Conservation (phyloP, 2,888 invertebrate genomes). For the Rhamphomyia laevipes region DNA sequence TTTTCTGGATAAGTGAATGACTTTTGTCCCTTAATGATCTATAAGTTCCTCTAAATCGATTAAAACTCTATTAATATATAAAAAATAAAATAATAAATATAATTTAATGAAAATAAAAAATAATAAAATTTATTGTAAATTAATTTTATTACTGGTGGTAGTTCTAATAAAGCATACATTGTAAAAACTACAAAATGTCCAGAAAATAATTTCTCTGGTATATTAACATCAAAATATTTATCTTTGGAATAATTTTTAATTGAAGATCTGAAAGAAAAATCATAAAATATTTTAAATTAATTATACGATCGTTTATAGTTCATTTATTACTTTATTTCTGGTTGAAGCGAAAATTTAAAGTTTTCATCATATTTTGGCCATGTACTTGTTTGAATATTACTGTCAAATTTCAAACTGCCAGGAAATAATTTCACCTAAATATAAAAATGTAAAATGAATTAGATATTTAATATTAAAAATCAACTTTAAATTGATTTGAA, state of each 20-base stretch:
- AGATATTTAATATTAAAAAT: too few species aligned
- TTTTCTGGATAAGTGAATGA: slow-evolving; percentile 29
- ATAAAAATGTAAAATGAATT: too few species aligned
- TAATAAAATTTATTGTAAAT: not conserved
- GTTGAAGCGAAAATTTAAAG: slow-evolving; percentile 54
- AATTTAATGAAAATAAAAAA: not conserved
- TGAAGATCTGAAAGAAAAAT: slow-evolving; percentile 20
- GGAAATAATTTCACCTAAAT: slow-evolving; percentile 66
- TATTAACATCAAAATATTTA: slow-evolving; percentile 7
- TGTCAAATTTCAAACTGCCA: slow-evolving; percentile 63
- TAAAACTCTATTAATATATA: slow-evolving; percentile 26
- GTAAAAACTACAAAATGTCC: slow-evolving; percentile 38
- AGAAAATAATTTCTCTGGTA: slow-evolving; percentile 32
- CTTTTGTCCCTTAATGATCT: slow-evolving; percentile 34
- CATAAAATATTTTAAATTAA: not conserved
- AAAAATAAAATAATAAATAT: slow-evolving; percentile 5
- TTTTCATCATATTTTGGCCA: slow-evolving; percentile 75
- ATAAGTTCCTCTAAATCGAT: slow-evolving; percentile 35
- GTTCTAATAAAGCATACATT: slow-evolving; percentile 35
- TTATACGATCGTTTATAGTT: not conserved
- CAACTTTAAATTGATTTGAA: too few species aligned
- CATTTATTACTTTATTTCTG: slow-evolving; percentile 34
- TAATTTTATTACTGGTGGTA: slow-evolving; percentile 29
- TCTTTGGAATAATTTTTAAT: slow-evolving; percentile 20
- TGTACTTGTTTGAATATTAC: slow-evolving; percentile 58